phyloP scores from a whole-genome alignment of 2,888 invertebrate genomes.

The Drosophila seclusa region DNA sequence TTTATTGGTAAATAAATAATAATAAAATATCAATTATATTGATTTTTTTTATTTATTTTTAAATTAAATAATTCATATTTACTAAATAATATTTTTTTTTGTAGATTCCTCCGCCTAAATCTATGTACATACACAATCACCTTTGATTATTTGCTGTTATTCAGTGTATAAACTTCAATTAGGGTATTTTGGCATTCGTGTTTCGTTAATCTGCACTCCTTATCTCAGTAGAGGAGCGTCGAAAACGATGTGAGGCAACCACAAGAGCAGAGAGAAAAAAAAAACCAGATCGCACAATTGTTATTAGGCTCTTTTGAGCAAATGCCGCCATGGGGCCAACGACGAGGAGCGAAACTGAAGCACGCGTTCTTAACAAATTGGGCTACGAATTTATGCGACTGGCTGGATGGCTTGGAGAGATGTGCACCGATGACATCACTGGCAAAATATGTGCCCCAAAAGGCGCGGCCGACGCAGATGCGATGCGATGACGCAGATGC shows the following conservation, averaged over 20 bases:
- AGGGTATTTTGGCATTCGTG: slow-evolving; percentile 38
- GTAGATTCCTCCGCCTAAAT: too few species aligned
- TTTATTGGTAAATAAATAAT: not conserved
- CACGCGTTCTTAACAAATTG: slow-evolving; percentile 80
- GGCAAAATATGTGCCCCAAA: slow-evolving; percentile 73
- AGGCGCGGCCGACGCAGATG: slow-evolving; percentile 65
- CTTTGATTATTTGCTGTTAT: not conserved
- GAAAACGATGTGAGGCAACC: slow-evolving; percentile 38
- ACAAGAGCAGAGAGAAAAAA: slow-evolving; percentile 40
- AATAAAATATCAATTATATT: not conserved
- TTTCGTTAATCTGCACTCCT: slow-evolving; percentile 12
- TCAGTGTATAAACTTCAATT: not conserved
- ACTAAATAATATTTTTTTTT: too few species aligned
- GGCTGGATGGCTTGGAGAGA: slow-evolving; percentile 35
- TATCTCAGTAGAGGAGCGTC: slow-evolving; percentile 53
- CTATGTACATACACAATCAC: too few species aligned
- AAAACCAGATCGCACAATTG: slow-evolving; percentile 75
- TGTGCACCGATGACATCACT: slow-evolving; percentile 73
- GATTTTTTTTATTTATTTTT: not conserved
- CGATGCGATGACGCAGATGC: slow-evolving; percentile 43
- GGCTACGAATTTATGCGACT: slow-evolving; percentile 75
- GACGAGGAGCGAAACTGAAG: slow-evolving; percentile 64
- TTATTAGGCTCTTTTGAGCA: slow-evolving; percentile 77
- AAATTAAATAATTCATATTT: not conserved
- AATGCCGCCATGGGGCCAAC: slow-evolving; percentile 58